Percentiles rank a stretch among this genome's conserved stretches.
These are phyloP conservation scores for Sardinella longiceps DNA, from an alignment of 2,797 vertebrate genomes.

Conservation along the genomic window DNA sequence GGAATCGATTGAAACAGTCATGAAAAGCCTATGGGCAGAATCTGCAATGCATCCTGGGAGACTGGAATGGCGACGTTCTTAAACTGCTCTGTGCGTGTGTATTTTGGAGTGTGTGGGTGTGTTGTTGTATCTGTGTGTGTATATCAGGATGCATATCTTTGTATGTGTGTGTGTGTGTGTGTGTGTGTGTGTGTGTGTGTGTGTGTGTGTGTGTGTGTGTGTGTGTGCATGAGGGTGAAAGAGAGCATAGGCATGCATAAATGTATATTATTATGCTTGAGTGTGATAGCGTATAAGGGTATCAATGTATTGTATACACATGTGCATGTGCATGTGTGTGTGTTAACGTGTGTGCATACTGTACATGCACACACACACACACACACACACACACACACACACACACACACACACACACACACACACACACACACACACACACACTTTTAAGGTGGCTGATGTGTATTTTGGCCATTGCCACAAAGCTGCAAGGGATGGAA, in stretches of 20 bases:
- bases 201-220: background rate
- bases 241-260: background rate
- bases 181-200: background rate
- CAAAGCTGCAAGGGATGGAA: background rate
- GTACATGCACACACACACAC: too few species aligned
- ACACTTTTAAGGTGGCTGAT: slow-evolving; percentile 19
- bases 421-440: background rate
- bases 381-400: too few species aligned
- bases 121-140: background rate
- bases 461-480: background rate
- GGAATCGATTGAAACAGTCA: slow-evolving; percentile 18
- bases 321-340: background rate
- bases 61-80: background rate
- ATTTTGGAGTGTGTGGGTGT: background rate
- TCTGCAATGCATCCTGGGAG: slow-evolving; percentile 12
- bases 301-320: background rate
- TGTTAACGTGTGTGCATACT: background rate
- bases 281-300: background rate
- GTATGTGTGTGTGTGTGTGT: background rate
- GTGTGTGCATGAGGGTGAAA: background rate
- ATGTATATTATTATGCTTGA: background rate
- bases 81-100: background rate
- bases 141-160: background rate
- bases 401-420: too few species aligned
- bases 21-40: slow-evolving; percentile 11